These are phyloP conservation scores for Bucorvus abyssinicus DNA, from an alignment of 2,797 vertebrate genomes.

Conservation along the genomic window DNA sequence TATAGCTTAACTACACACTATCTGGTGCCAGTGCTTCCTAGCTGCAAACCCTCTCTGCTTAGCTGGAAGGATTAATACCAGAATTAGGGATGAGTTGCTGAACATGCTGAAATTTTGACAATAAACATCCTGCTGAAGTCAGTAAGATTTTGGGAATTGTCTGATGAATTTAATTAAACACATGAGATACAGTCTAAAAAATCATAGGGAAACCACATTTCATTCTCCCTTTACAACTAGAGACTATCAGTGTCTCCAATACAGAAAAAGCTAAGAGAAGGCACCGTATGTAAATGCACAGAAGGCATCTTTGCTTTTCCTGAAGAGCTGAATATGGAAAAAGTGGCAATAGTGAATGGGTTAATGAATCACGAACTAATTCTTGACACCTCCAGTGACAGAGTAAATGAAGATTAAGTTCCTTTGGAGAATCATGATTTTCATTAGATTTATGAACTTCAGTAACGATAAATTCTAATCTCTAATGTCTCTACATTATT, in stretches of 20 bases:
- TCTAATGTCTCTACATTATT: constrained; percentile 57
- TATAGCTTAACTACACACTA: not conserved
- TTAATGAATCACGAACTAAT: constrained; percentile 48
- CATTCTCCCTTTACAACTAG: not conserved
- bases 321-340: constrained; percentile 3
- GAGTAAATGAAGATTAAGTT: constrained; percentile 42
- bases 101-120: not conserved
- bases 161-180: not conserved
- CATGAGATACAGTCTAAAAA: not conserved
- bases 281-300: not conserved
- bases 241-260: not conserved
- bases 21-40: not conserved
- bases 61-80: not conserved
- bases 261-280: not conserved
- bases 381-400: not conserved
- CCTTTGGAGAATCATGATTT: constrained; percentile 22
- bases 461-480: constrained; percentile 64
- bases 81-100: not conserved
- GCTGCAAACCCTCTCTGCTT: not conserved
- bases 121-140: not conserved
- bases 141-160: not conserved
- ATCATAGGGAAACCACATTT: not conserved
- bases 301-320: not conserved
- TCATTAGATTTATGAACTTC: constrained; percentile 63
- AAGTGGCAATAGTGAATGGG: not conserved